Evolutionary conservation across 2,113 vertebrate species (phyloP), one percentile per base, ranked within the genome.

Genomic region (Oreamnos americanus): DNA sequence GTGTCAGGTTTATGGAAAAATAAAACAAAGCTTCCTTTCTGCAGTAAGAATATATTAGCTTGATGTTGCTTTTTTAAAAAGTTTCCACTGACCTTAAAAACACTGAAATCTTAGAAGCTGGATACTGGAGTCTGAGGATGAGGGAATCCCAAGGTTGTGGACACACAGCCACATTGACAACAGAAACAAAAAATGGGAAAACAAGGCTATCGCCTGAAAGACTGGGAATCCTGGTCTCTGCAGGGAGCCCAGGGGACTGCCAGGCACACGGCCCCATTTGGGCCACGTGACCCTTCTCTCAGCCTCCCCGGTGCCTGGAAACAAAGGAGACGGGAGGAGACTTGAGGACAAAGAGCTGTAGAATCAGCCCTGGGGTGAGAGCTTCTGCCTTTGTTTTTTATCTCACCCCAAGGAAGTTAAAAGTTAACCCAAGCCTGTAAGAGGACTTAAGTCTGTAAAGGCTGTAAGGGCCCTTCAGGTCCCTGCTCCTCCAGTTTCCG

Each of bases 41-140:
- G 36, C 16, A 15, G 12, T 57, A 49, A 78, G 64, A 86, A 57
- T 87, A 26, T 36, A 87, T 87, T 57, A 87, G 79, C 12, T 87
- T 95, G 79, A 87, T 36, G 47, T 58, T 86, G 43, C 51, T 95
- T 74, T 87, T 78, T 47, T 0, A 2, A 83, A 96, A 95, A 96
- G n/a, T 92, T 95, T 97, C 94, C 91, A 92, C 58, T 88, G 89
- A 96, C 93, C 93, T 96, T 94, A 93, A 95, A 95, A 94, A 62
- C 45, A 82, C 0, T 76, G 58, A 97, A 83, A 88, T 36, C 90
- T 96, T 94, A 79, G 60, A 90, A 76, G 91, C 0, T 58, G 39
- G 58, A 49, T 85, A 89, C 39, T 85, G 13, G 57, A 82, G 49
- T 51, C 57, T 58, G 82, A 89, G 7, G 13, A 10, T 26, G 25